Evolutionary conservation across 2,797 vertebrate genomes (phyloP).

Genomic region (Synanceia verrucosa): DNA sequence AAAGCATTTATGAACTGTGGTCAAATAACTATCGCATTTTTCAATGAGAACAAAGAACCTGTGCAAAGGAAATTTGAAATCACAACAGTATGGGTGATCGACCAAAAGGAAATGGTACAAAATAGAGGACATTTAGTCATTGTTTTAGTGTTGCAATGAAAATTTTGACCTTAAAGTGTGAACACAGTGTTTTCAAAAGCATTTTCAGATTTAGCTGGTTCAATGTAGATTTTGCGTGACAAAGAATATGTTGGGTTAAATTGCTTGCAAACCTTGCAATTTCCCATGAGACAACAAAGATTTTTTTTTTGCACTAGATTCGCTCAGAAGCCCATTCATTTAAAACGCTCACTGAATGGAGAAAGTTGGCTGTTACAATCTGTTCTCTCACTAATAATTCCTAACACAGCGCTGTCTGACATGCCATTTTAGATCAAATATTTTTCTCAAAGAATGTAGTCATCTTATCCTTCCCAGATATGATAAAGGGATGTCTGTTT

Average conservation of each 20-base stretch:
- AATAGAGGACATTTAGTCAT: background rate
- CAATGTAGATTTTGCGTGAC: background rate
- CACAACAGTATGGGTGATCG: too few species aligned
- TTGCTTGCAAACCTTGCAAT: background rate
- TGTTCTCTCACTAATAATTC: slow-evolving; percentile 46
- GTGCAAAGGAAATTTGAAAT: too few species aligned
- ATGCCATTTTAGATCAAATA: slow-evolving; percentile 66
- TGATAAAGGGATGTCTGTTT: slow-evolving; percentile 70
- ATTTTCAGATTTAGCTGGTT: background rate
- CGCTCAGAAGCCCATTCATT: slow-evolving; percentile 21
- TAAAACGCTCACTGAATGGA: slow-evolving; percentile 25
- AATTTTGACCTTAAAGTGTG: background rate
- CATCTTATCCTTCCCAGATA: slow-evolving; percentile 68
- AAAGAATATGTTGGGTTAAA: background rate
- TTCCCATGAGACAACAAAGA: slow-evolving; percentile 18
- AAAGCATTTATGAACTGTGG: background rate
- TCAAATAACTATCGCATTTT: background rate
- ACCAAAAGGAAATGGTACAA: background rate
- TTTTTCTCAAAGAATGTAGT: slow-evolving; percentile 57
- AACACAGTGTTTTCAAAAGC: background rate
- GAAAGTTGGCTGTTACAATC: background rate
- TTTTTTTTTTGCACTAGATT: slow-evolving; percentile 6
- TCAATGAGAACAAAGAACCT: too few species aligned
- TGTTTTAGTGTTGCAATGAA: background rate
- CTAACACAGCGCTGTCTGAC: slow-evolving; percentile 42